Evolutionary conservation across 2,888 invertebrate genomes (phyloP).

Genomic region (Cerastoderma edule): DNA sequence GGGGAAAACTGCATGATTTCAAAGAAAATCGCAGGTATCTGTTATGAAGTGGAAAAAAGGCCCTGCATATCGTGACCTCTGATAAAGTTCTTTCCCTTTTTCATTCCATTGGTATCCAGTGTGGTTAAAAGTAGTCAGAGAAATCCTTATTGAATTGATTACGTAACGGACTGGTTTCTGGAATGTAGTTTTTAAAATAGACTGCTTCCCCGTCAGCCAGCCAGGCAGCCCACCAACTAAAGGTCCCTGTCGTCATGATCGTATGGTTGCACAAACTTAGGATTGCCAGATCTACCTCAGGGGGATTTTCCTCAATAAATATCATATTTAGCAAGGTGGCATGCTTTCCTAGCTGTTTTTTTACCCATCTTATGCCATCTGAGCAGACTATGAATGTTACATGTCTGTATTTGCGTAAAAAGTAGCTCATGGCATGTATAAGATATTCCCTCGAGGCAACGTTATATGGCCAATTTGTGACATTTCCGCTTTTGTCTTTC

Average conservation of each 20-base stretch:
- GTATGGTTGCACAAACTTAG: constrained; percentile 67
- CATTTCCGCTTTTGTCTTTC: constrained; percentile 19
- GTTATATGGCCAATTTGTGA: constrained; percentile 36
- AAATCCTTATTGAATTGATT: constrained; percentile 57
- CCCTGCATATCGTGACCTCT: no score
- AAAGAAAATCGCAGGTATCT: no score
- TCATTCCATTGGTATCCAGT: constrained; percentile 57
- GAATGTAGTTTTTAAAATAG: constrained; percentile 60
- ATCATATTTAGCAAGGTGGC: constrained; percentile 37
- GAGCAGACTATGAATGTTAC: constrained; percentile 62
- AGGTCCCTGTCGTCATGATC: constrained; percentile 69
- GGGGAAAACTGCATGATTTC: no score
- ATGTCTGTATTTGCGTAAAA: constrained; percentile 43
- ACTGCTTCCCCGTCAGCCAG: constrained; percentile 60
- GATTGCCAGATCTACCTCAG: constrained; percentile 64
- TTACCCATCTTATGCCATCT: constrained; percentile 57
- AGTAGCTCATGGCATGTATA: constrained; percentile 54
- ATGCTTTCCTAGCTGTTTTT: constrained; percentile 48
- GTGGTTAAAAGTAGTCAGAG: constrained; percentile 57
- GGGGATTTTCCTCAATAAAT: constrained; percentile 41
- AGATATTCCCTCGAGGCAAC: constrained; percentile 60
- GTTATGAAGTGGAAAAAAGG: no score
- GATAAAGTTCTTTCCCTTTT: no score
- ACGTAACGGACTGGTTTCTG: constrained; percentile 40
- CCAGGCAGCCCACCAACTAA: constrained; percentile 70